These are phyloP conservation scores for Petrocephalus sullivani DNA, from an alignment of 2,797 vertebrate species.

Conservation along the genomic window DNA sequence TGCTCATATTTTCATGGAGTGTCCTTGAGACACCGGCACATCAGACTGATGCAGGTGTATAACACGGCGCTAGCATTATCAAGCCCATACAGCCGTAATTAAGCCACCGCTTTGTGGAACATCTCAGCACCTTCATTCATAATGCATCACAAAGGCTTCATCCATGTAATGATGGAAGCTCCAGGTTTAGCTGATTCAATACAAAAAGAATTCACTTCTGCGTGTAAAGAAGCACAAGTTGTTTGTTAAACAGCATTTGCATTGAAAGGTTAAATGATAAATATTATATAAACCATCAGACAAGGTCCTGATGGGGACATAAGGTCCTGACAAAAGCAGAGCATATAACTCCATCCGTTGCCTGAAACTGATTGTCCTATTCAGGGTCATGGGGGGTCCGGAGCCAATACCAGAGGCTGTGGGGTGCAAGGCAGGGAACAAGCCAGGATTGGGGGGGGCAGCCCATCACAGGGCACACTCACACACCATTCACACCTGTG, in stretches of 20 bases:
- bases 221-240: not conserved
- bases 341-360: not conserved
- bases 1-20: not conserved
- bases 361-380: not conserved
- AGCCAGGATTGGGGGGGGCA: not conserved
- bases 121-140: constrained; percentile 30
- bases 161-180: not conserved
- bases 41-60: not conserved
- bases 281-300: not conserved
- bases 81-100: not conserved
- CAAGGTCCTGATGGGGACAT: not conserved
- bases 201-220: not conserved
- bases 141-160: constrained; percentile 21
- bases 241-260: not conserved
- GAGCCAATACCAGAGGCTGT: not conserved
- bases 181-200: not conserved
- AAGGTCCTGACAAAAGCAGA: not conserved
- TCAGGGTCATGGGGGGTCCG: not conserved
- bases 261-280: not conserved
- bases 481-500: not conserved
- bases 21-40: not conserved
- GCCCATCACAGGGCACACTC: not conserved
- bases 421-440: not conserved
- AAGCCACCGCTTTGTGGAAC: constrained; percentile 12
- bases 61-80: not conserved